Percentiles rank a stretch among this genome's conserved stretches.
phyloP scores from a whole-genome alignment of 2,797 vertebrate species.

The Spheniscus humboldti region DNA sequence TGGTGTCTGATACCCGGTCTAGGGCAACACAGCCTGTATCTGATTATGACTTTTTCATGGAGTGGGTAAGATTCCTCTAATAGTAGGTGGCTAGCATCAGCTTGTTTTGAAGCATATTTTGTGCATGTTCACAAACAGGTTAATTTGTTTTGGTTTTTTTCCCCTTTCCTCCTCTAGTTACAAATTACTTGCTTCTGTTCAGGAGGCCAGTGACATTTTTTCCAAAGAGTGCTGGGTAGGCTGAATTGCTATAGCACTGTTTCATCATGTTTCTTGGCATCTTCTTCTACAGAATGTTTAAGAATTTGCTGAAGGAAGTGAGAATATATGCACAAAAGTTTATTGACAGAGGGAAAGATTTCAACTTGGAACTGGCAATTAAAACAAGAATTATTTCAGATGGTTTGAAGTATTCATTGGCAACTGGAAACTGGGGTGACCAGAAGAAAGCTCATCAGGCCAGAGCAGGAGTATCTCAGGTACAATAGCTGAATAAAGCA shows the following conservation, averaged over 20 bases:
- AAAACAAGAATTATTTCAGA: constrained; percentile 98
- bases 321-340: constrained; percentile 98
- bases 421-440: constrained; percentile 98
- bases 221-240: not conserved
- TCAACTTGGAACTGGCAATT: constrained; percentile 96
- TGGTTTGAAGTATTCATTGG: constrained; percentile 94
- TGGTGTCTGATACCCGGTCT: not conserved
- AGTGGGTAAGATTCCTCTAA: not conserved
- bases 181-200: not conserved
- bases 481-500: constrained; percentile 20
- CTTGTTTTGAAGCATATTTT: not conserved
- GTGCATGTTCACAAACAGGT: not conserved
- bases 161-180: not conserved
- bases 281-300: constrained; percentile 88
- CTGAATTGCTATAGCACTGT: not conserved
- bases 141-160: not conserved
- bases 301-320: constrained; percentile 98
- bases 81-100: not conserved
- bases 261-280: not conserved
- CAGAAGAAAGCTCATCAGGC: constrained; percentile 99
- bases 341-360: constrained; percentile 96
- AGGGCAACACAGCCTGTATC: not conserved
- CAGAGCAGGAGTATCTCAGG: constrained; percentile 96
- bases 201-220: not conserved
- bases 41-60: not conserved